A percentile compares a stretch with the other conserved stretches of the same genome.
phyloP scores from a whole-genome alignment of 2,113 vertebrate species.

The Callipepla squamata region DNA sequence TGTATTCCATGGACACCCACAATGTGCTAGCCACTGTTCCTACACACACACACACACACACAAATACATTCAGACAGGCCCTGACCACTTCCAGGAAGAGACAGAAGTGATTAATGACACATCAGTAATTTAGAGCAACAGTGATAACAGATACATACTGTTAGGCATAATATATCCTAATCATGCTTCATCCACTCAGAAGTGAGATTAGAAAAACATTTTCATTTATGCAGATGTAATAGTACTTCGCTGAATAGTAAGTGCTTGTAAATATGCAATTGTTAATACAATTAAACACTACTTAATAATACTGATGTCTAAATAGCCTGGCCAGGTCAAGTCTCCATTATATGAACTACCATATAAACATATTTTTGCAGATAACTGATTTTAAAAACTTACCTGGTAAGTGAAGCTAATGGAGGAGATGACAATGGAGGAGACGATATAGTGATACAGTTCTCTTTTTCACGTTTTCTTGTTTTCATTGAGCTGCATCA shows the following conservation, averaged over 20 bases:
- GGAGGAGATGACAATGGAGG: too few species aligned
- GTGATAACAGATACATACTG: conserved; percentile 5
- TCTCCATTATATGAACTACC: not conserved
- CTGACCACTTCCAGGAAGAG: not conserved
- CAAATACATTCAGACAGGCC: conserved; percentile 17
- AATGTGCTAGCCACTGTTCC: conserved; percentile 21
- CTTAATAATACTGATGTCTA: not conserved
- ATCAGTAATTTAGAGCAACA: conserved; percentile 10
- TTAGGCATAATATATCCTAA: not conserved
- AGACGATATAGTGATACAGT: not conserved
- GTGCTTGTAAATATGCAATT: not conserved
- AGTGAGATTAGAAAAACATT: not conserved
- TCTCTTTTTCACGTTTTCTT: not conserved
- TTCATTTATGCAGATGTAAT: not conserved
- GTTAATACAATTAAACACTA: not conserved
- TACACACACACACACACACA: not conserved
- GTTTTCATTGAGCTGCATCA: not conserved
- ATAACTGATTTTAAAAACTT: not conserved
- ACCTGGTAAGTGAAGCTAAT: not conserved
- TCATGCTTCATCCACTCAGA: not conserved
- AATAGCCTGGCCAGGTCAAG: not conserved
- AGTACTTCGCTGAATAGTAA: not conserved
- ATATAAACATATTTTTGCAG: not conserved
- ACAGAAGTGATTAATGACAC: conserved; percentile 36
- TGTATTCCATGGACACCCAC: conserved; percentile 39